A percentile compares a stretch with the other conserved stretches of the same genome.
Conservation (phyloP, 2,888 invertebrate species). For the Hydrotaea diabolus region DNA sequence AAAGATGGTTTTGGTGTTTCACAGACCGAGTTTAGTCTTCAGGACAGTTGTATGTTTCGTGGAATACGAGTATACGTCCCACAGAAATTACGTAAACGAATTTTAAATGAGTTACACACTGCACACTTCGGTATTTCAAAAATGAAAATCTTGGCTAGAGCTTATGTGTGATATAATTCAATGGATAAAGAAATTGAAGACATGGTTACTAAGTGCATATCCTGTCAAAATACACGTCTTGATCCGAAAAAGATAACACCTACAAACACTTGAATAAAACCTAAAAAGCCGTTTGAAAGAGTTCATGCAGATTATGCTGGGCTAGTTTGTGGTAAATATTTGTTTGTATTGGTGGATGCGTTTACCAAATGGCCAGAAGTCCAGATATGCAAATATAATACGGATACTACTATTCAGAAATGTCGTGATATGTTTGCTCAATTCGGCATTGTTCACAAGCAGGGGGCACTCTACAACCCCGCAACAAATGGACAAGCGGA, state of each 20-base stretch:
- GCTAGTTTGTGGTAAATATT: slow-evolving; percentile 33
- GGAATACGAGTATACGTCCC: slow-evolving; percentile 66
- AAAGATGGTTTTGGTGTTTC: slow-evolving; percentile 37
- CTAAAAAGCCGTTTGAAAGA: not conserved
- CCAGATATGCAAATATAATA: slow-evolving; percentile 52
- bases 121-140: slow-evolving; percentile 59
- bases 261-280: not conserved
- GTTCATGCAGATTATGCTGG: slow-evolving; percentile 65
- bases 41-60: slow-evolving; percentile 64
- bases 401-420: slow-evolving; percentile 50
- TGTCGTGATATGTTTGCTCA: slow-evolving; percentile 56
- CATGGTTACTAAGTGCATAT: slow-evolving; percentile 56
- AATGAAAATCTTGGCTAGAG: slow-evolving; percentile 67
- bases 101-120: slow-evolving; percentile 62
- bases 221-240: slow-evolving; percentile 52
- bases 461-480: slow-evolving; percentile 52
- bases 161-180: slow-evolving; percentile 68
- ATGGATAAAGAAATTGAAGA: slow-evolving; percentile 61
- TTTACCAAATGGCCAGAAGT: slow-evolving; percentile 69
- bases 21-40: slow-evolving; percentile 54
- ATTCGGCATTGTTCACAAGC: slow-evolving; percentile 54
- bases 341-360: slow-evolving; percentile 49
- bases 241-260: slow-evolving; percentile 44
- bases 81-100: slow-evolving; percentile 46
- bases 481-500: slow-evolving; percentile 23